Evolutionary conservation across 2,797 vertebrate genomes (phyloP), one percentile per base, ranked within the genome.

Genomic region (Austrolebias charrua): DNA sequence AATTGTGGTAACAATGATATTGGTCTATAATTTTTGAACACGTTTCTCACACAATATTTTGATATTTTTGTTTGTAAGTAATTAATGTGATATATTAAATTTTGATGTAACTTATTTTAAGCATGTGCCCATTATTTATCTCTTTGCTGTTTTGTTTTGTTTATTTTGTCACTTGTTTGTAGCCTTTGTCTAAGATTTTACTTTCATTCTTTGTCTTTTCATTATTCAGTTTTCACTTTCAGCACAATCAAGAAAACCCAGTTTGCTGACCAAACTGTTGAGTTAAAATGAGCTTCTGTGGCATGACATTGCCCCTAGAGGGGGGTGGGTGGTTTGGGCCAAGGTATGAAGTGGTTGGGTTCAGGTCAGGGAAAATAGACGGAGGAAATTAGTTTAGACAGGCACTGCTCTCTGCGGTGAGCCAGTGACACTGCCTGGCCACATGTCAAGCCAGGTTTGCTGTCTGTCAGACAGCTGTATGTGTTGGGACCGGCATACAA

Each of bases 381-480:
- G 73, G 71, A 86, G 83, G 86, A 89, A 88, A 90, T 86, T 75
- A 90, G 81, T 62, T 75, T 75, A 88, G 89, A 90, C 88, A 90
- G 83, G 66, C 71, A 10, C 49, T 75, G 84, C 75, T 84, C 88
- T 87, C 82, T 81, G 81, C 33, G 62, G 81, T 82, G 76, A 90
- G 84, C 78, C 80, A 16, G 83, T 83, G 88, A 91, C 89, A 83
- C 83, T 15, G 77, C 71, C 76, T 64, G 83, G 67, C 82, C 81
- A 82, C 81, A 86, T 90, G 88, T 90, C 89, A 89, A 78, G 57
- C 46, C 69, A 4, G 51, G 81, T 91, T 90, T 85, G 82, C 81
- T 69, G 79, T 64, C 70, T 89, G 85, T 88, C 87, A 88, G 60
- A 47, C 73, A 77, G 82, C 73, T 76, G 69, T 69, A 52, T 33